Evolutionary conservation across 2,888 invertebrate species (phyloP).

Genomic region (Standfussiana lucernea): DNA sequence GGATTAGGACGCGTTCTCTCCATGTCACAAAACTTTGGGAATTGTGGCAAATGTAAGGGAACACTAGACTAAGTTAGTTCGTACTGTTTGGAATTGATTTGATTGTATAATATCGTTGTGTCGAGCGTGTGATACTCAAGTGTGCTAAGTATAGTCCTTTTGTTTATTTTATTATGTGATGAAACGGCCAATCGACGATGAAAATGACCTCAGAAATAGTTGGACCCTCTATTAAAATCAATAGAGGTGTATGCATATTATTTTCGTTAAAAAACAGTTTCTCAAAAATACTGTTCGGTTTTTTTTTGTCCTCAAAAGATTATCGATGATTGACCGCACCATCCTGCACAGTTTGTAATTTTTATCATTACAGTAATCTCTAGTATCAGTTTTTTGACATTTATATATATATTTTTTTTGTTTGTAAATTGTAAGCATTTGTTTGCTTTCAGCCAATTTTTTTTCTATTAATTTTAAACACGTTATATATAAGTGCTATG

Average conservation of each 20-base stretch:
- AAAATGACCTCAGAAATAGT: slow-evolving; percentile 16
- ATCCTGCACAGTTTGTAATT: slow-evolving; percentile 50
- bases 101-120: slow-evolving; percentile 68
- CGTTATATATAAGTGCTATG: slow-evolving; percentile 85
- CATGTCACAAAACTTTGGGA: slow-evolving; percentile 67
- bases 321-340: slow-evolving; percentile 39
- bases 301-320: neutral
- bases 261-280: slow-evolving; percentile 12
- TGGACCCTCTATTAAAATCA: slow-evolving; percentile 49
- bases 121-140: slow-evolving; percentile 80
- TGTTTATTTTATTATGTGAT: slow-evolving; percentile 61
- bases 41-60: slow-evolving; percentile 65
- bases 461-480: slow-evolving; percentile 70
- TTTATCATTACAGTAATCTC: slow-evolving; percentile 64
- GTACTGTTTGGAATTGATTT: slow-evolving; percentile 74
- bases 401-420: slow-evolving; percentile 69
- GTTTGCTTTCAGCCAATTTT: slow-evolving; percentile 88
- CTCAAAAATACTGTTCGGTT: neutral
- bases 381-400: slow-evolving; percentile 65
- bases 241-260: slow-evolving; percentile 57
- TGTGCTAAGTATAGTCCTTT: slow-evolving; percentile 76
- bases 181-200: slow-evolving; percentile 35
- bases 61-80: slow-evolving; percentile 64
- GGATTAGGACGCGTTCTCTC: slow-evolving; percentile 57
- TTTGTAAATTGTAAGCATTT: slow-evolving; percentile 91